Evolutionary conservation across 2,113 vertebrate genomes (phyloP).

Genomic region (Chaetodon trifascialis): DNA sequence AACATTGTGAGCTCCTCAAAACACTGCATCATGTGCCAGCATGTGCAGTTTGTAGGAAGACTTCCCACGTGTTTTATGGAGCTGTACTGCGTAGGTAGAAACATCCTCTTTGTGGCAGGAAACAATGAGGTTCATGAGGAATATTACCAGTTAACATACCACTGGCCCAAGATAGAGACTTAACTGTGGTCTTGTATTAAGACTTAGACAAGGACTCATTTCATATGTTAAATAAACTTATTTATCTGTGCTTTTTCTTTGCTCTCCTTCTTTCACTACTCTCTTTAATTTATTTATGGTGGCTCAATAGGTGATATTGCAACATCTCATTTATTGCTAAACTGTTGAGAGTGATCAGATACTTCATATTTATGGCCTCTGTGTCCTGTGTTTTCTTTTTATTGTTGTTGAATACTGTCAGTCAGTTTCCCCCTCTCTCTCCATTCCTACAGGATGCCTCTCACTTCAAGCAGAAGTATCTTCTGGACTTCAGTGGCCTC

Average conservation of each 20-base stretch:
- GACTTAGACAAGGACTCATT: not conserved
- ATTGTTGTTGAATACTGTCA: not conserved
- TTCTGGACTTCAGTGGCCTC: slow-evolving; percentile 92
- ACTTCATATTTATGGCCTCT: not conserved
- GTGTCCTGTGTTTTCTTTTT: not conserved
- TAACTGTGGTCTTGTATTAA: not conserved
- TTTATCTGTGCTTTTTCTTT: not conserved
- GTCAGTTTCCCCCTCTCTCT: not conserved
- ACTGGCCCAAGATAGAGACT: not conserved
- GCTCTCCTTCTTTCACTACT: not conserved
- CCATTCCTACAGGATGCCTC: slow-evolving; percentile 88
- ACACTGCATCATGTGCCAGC: not conserved
- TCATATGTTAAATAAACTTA: not conserved
- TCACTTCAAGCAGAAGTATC: slow-evolving; percentile 90
- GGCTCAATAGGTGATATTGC: not conserved
- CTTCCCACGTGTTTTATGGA: not conserved
- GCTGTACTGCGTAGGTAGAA: not conserved
- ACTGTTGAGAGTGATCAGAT: not conserved
- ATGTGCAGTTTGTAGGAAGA: not conserved
- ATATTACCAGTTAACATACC: not conserved
- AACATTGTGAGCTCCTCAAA: not conserved
- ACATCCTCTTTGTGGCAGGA: not conserved
- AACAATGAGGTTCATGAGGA: not conserved
- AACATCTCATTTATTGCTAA: not conserved
- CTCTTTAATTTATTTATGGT: not conserved